Evolutionary conservation across 92 coral and sea anemone species (phyloP).

Genomic region (Virgularia gustaviana): DNA sequence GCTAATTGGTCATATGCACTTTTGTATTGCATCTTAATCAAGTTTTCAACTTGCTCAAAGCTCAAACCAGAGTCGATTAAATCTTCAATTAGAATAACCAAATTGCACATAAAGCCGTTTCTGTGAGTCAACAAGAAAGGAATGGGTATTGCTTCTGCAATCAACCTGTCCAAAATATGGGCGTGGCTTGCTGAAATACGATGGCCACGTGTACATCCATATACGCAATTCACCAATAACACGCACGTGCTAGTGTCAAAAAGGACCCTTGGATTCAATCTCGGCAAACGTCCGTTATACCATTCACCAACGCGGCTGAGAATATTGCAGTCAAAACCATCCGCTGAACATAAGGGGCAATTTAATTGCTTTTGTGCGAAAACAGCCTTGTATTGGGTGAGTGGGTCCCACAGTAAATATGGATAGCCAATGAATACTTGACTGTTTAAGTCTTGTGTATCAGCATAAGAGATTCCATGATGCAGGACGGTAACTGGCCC

Average conservation of each 20-base stretch:
- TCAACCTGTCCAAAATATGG: constrained; percentile 22
- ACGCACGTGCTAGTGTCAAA: constrained; percentile 42
- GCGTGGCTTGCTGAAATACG: constrained; percentile 37
- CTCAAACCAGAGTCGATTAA: not conserved
- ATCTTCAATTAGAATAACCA: constrained; percentile 8
- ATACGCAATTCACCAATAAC: constrained; percentile 24
- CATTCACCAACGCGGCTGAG: constrained; percentile 41
- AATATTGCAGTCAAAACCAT: constrained; percentile 11
- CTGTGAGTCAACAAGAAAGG: constrained; percentile 15
- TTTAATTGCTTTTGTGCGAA: constrained; percentile 14
- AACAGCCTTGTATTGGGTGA: constrained; percentile 30
- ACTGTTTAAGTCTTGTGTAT: not conserved
- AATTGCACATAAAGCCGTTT: constrained; percentile 6
- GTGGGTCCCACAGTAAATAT: constrained; percentile 48
- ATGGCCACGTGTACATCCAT: constrained; percentile 30
- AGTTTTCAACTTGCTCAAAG: constrained; percentile 7
- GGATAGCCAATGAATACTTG: constrained; percentile 39
- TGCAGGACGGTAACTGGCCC: not conserved
- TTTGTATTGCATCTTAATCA: constrained; percentile 10
- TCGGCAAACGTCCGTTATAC: constrained; percentile 29
- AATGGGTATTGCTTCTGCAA: too few species aligned
- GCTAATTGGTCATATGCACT: constrained; percentile 6
- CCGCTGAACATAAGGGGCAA: constrained; percentile 44
- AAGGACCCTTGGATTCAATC: constrained; percentile 33
- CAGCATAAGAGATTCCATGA: not conserved